Conservation (phyloP, 2,797 vertebrate genomes). For the Sparus aurata region DNA sequence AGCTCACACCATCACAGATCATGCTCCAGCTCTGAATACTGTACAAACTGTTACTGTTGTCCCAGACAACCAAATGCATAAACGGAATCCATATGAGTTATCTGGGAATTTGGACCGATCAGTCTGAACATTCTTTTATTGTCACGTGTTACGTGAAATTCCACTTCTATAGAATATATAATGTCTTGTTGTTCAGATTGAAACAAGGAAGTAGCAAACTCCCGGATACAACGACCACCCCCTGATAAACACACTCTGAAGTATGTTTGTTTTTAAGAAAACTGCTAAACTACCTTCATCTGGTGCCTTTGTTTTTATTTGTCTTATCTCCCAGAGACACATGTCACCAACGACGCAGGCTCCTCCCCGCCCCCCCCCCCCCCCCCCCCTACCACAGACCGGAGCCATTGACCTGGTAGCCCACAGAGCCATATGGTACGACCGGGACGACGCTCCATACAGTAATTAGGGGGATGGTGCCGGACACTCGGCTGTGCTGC, state of each 20-base stretch:
- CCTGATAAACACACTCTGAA: not conserved
- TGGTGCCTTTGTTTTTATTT: slow-evolving; percentile 61
- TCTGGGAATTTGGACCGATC: not conserved
- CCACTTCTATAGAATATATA: not conserved
- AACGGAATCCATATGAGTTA: accelerated
- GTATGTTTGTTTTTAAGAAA: slow-evolving; percentile 32
- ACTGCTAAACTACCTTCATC: slow-evolving; percentile 54
- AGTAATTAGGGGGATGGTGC: slow-evolving; percentile 76
- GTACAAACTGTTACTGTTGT: not conserved
- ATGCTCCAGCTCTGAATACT: slow-evolving; percentile 5
- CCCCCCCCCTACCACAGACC: slow-evolving; percentile 46
- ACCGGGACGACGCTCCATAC: slow-evolving; percentile 59
- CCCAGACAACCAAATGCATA: not conserved
- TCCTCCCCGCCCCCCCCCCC: slow-evolving; percentile 43
- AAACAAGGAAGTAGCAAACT: not conserved
- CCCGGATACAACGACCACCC: not conserved
- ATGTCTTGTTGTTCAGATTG: slow-evolving; percentile 2
- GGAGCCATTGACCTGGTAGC: slow-evolving; percentile 76
- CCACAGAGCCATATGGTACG: slow-evolving; percentile 80
- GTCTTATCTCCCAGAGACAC: slow-evolving; percentile 77
- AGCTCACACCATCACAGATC: slow-evolving; percentile 25
- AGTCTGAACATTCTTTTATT: not conserved
- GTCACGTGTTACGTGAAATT: not conserved
- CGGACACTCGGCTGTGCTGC: slow-evolving; percentile 56
- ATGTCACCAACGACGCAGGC: slow-evolving; percentile 51